These are phyloP conservation scores for Leptinotarsa undecemlineata DNA, from an alignment of 1,140 invertebrate species.

Conservation along the genomic window DNA sequence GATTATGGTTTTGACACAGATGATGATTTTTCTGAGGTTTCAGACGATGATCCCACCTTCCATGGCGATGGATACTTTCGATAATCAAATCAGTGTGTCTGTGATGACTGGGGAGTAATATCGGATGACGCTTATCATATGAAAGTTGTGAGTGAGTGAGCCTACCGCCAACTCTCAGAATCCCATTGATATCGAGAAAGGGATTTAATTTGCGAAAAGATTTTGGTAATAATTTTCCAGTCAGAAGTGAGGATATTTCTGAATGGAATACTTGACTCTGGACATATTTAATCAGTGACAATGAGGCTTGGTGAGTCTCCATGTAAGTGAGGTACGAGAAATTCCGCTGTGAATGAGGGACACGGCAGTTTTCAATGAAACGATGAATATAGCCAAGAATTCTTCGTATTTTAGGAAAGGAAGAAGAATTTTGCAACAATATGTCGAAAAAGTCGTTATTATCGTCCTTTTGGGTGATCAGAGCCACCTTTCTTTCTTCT, in stretches of 20 bases:
- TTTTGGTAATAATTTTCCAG: neutral
- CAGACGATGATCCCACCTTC: too few relatives aligned
- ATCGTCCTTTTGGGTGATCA: neutral
- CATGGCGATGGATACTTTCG: neutral
- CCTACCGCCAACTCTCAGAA: conserved; percentile 15
- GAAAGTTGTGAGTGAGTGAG: conserved; percentile 18
- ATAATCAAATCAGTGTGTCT: conserved; percentile 28
- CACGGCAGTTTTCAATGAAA: neutral
- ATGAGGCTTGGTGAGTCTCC: neutral
- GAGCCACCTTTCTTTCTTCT: conserved; percentile 5
- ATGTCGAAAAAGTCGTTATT: neutral
- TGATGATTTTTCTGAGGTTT: too few relatives aligned
- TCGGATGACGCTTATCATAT: conserved; percentile 14
- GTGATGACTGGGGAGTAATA: conserved; percentile 13
- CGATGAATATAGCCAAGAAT: neutral
- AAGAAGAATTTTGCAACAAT: conserved; percentile 17
- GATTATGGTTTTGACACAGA: too few relatives aligned
- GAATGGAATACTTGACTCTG: neutral
- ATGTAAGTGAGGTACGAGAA: neutral
- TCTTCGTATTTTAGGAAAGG: conserved; percentile 19
- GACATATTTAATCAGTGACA: neutral
- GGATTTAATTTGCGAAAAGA: conserved; percentile 12
- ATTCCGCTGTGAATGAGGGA: neutral
- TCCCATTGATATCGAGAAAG: conserved; percentile 8
- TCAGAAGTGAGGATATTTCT: conserved; percentile 3